Percentiles rank a stretch among this genome's conserved stretches.
phyloP scores from a whole-genome alignment of 2,888 invertebrate genomes.

The Ornithoptera alexandrae region DNA sequence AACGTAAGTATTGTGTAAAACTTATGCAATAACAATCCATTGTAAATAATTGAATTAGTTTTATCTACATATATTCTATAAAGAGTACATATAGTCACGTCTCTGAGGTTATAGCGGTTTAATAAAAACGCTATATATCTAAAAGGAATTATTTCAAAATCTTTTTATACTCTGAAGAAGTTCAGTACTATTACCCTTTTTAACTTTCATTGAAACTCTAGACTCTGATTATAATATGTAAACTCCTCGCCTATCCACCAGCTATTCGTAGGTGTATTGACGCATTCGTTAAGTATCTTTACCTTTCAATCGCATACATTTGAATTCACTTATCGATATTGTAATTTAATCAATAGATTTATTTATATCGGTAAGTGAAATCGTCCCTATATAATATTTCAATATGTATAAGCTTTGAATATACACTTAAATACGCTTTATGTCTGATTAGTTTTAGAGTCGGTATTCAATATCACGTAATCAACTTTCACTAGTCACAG shows the following conservation, averaged over 20 bases:
- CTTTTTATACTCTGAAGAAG: too few relatives aligned
- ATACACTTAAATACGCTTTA: constrained; percentile 34
- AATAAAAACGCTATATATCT: not conserved
- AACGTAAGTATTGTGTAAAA: not conserved
- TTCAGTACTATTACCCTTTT: too few relatives aligned
- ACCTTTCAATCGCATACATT: not conserved
- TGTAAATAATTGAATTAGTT: not conserved
- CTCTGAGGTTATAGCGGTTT: not conserved
- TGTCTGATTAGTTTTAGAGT: constrained; percentile 45
- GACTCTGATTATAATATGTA: too few relatives aligned
- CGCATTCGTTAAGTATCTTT: too few relatives aligned
- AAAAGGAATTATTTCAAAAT: too few relatives aligned
- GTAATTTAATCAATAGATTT: constrained; percentile 20
- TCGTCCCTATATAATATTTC: constrained; percentile 11
- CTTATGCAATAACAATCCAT: not conserved
- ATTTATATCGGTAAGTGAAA: constrained; percentile 16
- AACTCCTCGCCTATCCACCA: too few relatives aligned
- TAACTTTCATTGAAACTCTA: too few relatives aligned
- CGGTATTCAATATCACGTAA: constrained; percentile 52
- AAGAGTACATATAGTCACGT: not conserved
- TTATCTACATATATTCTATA: not conserved
- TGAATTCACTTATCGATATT: constrained; percentile 1
- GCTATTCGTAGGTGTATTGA: too few relatives aligned
- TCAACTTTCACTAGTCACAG: constrained; percentile 56
- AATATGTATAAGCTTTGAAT: constrained; percentile 16